Evolutionary conservation across 2,888 invertebrate species (phyloP), one percentile per base, ranked within the genome.

Genomic region (Busseola fusca): DNA sequence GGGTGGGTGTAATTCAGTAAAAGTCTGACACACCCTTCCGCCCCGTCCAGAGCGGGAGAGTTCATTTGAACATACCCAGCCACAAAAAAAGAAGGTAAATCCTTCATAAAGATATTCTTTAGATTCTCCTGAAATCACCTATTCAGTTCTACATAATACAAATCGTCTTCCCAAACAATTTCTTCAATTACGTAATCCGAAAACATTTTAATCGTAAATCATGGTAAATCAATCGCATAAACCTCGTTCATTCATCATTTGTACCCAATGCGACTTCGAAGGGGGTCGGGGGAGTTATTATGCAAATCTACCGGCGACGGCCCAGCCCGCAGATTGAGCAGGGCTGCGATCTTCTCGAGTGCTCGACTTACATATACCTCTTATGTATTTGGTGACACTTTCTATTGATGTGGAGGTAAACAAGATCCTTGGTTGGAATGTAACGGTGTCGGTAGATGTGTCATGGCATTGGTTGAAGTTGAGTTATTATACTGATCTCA

Each of bases 241-340:
- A 67, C 80, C 82, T 63, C 66, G 66, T 77, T 74, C 77, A 85
- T 77, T 83, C 79, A 79, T 81, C 71, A 71, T 78, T 83, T 70
- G 76, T 75, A 67, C 72, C 71, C 72, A 52, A 78, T 74, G 67
- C 70, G 76, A 82, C 82, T 77, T 64, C 74, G 80, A 77, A 71
- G 71, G 78, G 79, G 83, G 83, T 80, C 72, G 78, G 81, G 79
- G 80, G 85, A 77, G 80, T 87, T 86, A 83, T 86, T 86, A 87
- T 87, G 87, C 81, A 87, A 87, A 87, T 83, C 76, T 80, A 72
- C 62, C 70, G 70, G 75, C 70, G 85, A 80, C 79, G 76, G 72
- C 77, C 75, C 70, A 59, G 68, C 74, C 77, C 80, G 65, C 84
- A 83, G 86, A 83, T 81, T 85, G 84, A 76, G 64, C 74, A 76